These are phyloP conservation scores for Volucella inanis DNA, from an alignment of 2,888 invertebrate species.

Conservation along the genomic window DNA sequence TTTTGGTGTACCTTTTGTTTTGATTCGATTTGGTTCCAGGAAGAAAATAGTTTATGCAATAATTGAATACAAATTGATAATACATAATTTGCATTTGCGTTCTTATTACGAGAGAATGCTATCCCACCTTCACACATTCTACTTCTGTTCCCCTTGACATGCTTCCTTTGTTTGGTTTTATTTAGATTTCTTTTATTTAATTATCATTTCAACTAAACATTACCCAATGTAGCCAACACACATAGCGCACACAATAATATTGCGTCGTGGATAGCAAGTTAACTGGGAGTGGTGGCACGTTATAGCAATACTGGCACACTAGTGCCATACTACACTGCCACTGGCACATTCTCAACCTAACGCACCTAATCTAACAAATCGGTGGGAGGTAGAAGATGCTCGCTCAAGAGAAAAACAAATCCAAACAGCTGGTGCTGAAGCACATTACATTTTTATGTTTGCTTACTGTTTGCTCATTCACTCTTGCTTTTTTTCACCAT, in stretches of 20 bases:
- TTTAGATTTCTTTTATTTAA: not conserved
- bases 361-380: not conserved
- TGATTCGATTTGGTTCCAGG: not conserved
- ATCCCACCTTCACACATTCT: no score
- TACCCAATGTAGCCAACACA: not conserved
- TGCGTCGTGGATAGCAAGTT: conserved; percentile 44
- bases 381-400: no score
- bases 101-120: no score
- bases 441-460: conserved; percentile 41
- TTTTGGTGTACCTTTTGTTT: conserved; percentile 6
- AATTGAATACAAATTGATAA: conserved; percentile 18
- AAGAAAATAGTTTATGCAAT: conserved; percentile 38
- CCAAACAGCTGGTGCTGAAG: conserved; percentile 54
- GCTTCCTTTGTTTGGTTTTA: not conserved
- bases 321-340: no score
- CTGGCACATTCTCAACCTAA: not conserved
- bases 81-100: not conserved
- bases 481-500: conserved; percentile 57
- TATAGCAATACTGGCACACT: not conserved
- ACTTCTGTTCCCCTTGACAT: not conserved
- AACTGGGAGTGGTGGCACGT: conserved; percentile 22
- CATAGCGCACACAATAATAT: conserved; percentile 26
- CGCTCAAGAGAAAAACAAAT: conserved; percentile 24
- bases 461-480: conserved; percentile 37
- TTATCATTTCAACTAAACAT: conserved; percentile 5